Base-by-base conservation (phyloP, 2,113 vertebrate species). In the Grallaria varia region DNA sequence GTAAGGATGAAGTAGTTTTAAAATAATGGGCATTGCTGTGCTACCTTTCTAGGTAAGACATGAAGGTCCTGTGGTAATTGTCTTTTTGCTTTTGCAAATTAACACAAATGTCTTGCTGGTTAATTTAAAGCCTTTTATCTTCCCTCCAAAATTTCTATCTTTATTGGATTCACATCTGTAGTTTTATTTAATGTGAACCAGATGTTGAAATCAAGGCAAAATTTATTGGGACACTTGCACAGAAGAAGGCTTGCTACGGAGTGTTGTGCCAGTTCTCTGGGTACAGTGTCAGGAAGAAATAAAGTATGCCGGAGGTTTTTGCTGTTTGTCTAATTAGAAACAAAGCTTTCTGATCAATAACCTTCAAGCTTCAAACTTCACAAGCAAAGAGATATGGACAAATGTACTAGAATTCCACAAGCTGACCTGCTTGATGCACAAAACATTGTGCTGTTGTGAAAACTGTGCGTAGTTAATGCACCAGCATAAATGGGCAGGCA, bases 161-260 rank as follows among this genome's bases (percentile, higher is more conserved):
- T 89, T 68, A 91, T 68, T 94, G 66, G 86, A 94, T 79, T 93
- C 88, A 93, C 80, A 96, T 96, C 93, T 95, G 76, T 88, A 93
- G 56, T 64, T 93, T 78, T 74, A 91, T 93, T 95, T 95, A 95
- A 93, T 76, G 68, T 33, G 44, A 93, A 84, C 73, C 95, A 96
- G 92, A 93, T 95, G 93, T 78, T 92, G 83, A 90, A 93, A 95
- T 73, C 64, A 75, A 78, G 90, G 72, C 69, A 55, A 39, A 87
- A 62, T 89, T 94, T 86, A 82, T 85, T 84, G 84, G 69, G 40
- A 82, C 1, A 21, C 62, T 78, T 78, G 76, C 88, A 62, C 49
- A 53, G 40, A 53, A 80, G 72, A 85, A 72, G 72, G 44, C 40
- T 64, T 78, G 64, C 49, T 84, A 47, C 59, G 33, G n/a, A 17